Evolutionary conservation across 2,113 vertebrate species (phyloP).

Genomic region (Chlorodrepanis virens): DNA sequence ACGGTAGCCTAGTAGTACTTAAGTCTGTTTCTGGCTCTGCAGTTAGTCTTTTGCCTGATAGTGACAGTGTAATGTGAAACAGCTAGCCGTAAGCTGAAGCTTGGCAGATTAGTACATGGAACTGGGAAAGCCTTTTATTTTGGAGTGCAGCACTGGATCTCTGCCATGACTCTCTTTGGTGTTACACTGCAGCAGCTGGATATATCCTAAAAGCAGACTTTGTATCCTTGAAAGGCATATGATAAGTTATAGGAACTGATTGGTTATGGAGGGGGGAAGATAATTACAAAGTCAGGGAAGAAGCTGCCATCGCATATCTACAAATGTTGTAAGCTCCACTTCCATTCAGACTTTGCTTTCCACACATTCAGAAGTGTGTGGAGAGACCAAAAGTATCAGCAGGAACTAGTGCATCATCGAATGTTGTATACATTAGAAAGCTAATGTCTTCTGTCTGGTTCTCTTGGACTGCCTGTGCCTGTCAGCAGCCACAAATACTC

Average conservation of each 20-base stretch:
- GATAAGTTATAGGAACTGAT: background rate
- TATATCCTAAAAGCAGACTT: background rate
- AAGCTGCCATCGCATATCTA: background rate
- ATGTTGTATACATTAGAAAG: background rate
- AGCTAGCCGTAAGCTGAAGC: background rate
- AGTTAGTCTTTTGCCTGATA: background rate
- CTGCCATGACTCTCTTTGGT: background rate
- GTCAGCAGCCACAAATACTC: background rate
- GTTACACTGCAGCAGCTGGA: background rate
- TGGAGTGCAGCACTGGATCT: background rate
- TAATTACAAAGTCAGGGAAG: background rate
- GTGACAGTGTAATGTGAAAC: background rate
- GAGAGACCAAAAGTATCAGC: background rate
- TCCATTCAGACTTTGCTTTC: background rate
- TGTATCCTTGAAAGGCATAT: background rate
- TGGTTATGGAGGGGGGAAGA: background rate
- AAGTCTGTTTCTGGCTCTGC: background rate
- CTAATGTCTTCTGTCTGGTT: background rate
- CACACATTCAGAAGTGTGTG: accelerated
- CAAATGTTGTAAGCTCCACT: background rate
- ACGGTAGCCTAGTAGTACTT: background rate
- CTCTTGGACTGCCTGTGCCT: background rate
- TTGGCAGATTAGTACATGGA: background rate
- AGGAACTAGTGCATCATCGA: background rate
- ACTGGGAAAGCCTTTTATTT: background rate